A percentile compares a stretch with the other conserved stretches of the same genome.
Conservation (phyloP, 2,888 invertebrate species). For the Drosophila tripunctata region DNA sequence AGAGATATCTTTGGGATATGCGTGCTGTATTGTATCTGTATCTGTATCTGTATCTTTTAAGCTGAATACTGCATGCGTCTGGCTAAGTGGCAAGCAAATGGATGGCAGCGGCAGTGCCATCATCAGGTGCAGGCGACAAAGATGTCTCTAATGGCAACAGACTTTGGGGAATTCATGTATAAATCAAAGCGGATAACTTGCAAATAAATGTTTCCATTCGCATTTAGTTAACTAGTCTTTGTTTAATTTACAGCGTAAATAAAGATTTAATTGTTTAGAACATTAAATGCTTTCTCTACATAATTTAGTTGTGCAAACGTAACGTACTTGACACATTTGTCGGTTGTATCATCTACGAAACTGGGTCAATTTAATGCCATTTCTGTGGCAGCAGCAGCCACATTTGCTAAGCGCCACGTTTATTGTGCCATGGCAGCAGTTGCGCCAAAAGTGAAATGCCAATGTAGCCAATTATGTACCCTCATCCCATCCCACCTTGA, state of each 20-base stretch:
- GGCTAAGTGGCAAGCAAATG: slow-evolving; percentile 30
- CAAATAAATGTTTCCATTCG: background rate
- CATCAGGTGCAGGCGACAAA: slow-evolving; percentile 24
- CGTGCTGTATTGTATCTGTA: slow-evolving; percentile 22
- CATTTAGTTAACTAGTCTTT: too few relatives aligned
- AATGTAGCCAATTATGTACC: slow-evolving; percentile 75
- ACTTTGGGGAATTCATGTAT: background rate
- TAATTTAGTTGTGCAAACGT: background rate
- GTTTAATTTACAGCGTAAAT: too few relatives aligned
- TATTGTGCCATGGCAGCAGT: slow-evolving; percentile 51
- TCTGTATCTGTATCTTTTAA: background rate
- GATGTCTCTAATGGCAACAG: slow-evolving; percentile 12
- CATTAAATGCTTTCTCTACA: too few relatives aligned
- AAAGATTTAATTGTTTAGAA: too few relatives aligned
- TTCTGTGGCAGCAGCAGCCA: slow-evolving; percentile 53
- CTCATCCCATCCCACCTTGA: background rate
- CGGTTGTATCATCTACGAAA: slow-evolving; percentile 39
- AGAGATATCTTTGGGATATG: slow-evolving; percentile 52
- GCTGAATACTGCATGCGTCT: slow-evolving; percentile 36
- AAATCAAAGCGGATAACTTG: slow-evolving; percentile 15
- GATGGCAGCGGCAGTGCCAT: slow-evolving; percentile 20
- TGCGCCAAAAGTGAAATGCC: slow-evolving; percentile 73
- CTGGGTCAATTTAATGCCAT: slow-evolving; percentile 72
- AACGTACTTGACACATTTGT: slow-evolving; percentile 16
- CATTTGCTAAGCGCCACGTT: slow-evolving; percentile 51